A percentile compares a stretch with the other conserved stretches of the same genome.
Evolutionary conservation across 2,888 invertebrate species (phyloP).

Genomic region (Lasioglossum figueresi): DNA sequence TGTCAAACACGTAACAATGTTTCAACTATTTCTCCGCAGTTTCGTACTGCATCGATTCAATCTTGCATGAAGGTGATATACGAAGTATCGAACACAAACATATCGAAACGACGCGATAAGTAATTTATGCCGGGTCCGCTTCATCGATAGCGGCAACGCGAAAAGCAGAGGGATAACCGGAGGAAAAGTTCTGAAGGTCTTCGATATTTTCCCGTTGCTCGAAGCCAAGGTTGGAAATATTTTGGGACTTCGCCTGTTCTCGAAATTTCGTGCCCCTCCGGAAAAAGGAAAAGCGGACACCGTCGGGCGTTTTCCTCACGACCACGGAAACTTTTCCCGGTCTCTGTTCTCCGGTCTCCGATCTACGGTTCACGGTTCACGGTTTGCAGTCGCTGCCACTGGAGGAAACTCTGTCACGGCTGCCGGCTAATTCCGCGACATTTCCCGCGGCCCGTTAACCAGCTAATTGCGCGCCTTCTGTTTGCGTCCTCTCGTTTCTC

Average conservation of each 20-base stretch:
- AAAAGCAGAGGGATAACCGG: background rate
- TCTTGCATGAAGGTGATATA: too few relatives aligned
- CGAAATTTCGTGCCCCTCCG: background rate
- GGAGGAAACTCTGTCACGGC: conserved; percentile 38
- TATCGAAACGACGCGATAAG: too few relatives aligned
- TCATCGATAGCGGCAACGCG: background rate
- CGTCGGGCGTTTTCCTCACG: background rate
- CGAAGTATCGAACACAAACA: too few relatives aligned
- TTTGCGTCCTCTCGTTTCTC: background rate
- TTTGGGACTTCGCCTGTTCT: conserved; percentile 6
- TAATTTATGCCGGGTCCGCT: background rate
- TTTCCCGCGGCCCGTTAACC: conserved; percentile 53
- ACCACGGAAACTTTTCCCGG: conserved; percentile 26
- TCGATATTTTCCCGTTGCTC: too few relatives aligned
- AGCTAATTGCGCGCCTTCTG: conserved; percentile 56
- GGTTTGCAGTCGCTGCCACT: background rate
- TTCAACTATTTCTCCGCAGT: too few relatives aligned
- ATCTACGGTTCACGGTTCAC: background rate
- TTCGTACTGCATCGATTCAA: too few relatives aligned
- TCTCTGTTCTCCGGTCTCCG: background rate
- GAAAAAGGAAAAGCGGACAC: background rate
- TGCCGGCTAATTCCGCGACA: conserved; percentile 36
- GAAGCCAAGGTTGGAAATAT: conserved; percentile 6
- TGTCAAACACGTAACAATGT: too few relatives aligned
- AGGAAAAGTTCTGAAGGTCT: background rate